Base-by-base conservation (phyloP, 2,888 invertebrate species). In the Dione juno region DNA sequence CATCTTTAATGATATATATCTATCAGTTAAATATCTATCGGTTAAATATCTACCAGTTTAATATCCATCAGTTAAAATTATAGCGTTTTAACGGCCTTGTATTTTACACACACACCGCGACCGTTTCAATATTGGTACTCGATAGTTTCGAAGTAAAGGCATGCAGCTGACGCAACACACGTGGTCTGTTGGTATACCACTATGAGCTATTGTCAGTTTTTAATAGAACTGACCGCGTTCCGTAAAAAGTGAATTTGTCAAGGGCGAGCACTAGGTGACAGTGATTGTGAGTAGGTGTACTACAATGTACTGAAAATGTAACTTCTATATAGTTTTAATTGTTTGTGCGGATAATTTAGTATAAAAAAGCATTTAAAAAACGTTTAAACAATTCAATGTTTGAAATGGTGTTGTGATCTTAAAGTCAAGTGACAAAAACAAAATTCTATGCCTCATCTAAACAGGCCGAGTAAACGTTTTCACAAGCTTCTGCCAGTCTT, bases 141-240 rank as follows among this genome's bases (percentile, higher is more conserved):
- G 64, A 64, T 11, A 28, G 59, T 13, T 16, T 40, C 9, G 50
- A 9, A 21, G 16, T 35, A 37, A 45, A 53, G 54, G 53, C 41
- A 45, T 57, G 53, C 21, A 65, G 71, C 66, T 71, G 71, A 71
- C 69, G 71, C 71, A 71, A 71, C 69, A 43, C 57, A 64, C 61
- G 64, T 65, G 64, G 9, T 45, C 64, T 64, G 57, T 71, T 71
- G 67, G 64, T 67, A 52, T 58, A 71, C 35, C 2, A 69, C 65
- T 67, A 28, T 11, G 63, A 67, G 11, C 54, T 50, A 50, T 64
- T 67, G 63, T 45, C 45, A 37, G 63, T 52, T 64, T 52, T 67
- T 45, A 67, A 67, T 70, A 72, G 57, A 71, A 61, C 65, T 71
- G 71, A 69, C 68, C 67, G 71, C 71, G 64, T 68, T 71, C 41